These are phyloP conservation scores for Bergia puertoricense DNA, from an alignment of 92 coral and sea anemone species.

Conservation along the genomic window DNA sequence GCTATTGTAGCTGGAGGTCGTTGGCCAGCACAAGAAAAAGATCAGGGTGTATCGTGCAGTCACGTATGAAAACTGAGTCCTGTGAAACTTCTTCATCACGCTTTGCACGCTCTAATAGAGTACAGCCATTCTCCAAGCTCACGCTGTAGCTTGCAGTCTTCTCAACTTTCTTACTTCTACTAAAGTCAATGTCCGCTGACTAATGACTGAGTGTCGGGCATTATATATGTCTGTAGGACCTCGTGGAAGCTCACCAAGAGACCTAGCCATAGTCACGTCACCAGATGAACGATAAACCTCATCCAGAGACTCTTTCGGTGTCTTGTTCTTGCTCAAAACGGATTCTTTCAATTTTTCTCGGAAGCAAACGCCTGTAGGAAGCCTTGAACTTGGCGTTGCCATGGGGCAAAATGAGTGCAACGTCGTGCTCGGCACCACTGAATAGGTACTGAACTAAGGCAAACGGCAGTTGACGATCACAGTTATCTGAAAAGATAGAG, in stretches of 20 bases:
- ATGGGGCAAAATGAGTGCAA: conserved; percentile 31
- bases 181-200: not conserved
- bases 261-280: conserved; percentile 52
- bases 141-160: no score
- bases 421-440: conserved; percentile 46
- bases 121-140: conserved; percentile 27
- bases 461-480: conserved; percentile 28
- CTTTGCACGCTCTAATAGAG: conserved; percentile 61
- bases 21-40: conserved; percentile 51
- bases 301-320: conserved; percentile 49
- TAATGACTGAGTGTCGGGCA: conserved; percentile 43
- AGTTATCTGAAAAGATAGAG: conserved; percentile 37
- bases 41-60: conserved; percentile 54
- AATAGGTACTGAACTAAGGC: conserved; percentile 52
- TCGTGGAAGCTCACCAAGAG: conserved; percentile 43
- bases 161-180: no score
- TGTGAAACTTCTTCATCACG: conserved; percentile 54
- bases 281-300: conserved; percentile 47
- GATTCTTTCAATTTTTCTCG: conserved; percentile 40
- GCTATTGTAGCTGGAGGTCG: conserved; percentile 52
- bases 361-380: conserved; percentile 42
- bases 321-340: conserved; percentile 34
- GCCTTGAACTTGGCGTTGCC: conserved; percentile 44
- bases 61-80: conserved; percentile 51
- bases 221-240: conserved; percentile 57